A percentile compares a stretch with the other conserved stretches of the same genome.
phyloP scores from a whole-genome alignment of 2,113 vertebrate species.

The Vidua macroura region DNA sequence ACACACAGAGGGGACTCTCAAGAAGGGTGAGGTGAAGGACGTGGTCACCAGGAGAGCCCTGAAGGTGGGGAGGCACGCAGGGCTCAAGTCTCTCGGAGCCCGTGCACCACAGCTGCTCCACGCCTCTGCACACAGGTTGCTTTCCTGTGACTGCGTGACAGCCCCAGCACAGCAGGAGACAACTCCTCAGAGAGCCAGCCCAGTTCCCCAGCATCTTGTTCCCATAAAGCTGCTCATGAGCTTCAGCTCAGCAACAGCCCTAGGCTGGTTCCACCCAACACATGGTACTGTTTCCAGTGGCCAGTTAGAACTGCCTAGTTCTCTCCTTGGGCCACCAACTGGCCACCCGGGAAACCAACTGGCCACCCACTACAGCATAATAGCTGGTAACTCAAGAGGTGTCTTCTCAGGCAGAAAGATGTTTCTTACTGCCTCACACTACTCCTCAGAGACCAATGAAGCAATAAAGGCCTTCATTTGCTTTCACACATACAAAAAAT shows the following conservation, averaged over 20 bases:
- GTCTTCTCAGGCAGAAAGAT: not conserved
- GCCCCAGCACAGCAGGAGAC: not conserved
- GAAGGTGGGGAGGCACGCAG: not conserved
- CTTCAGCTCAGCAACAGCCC: not conserved
- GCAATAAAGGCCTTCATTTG: not conserved
- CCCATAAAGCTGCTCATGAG: conserved; percentile 36
- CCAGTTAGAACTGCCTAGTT: conserved; percentile 46
- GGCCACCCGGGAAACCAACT: conserved; percentile 35
- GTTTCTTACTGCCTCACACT: not conserved
- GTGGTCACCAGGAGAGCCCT: accelerated
- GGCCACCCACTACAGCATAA: conserved; percentile 42
- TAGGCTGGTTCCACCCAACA: conserved; percentile 55
- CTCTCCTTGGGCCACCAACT: conserved; percentile 20
- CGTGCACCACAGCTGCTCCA: accelerated
- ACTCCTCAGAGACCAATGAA: not conserved
- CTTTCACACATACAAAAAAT: not conserved
- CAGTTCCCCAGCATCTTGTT: conserved; percentile 39
- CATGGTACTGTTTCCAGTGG: conserved; percentile 42
- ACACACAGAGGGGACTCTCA: accelerated
- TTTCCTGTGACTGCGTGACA: not conserved
- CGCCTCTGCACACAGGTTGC: not conserved
- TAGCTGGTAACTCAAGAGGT: not conserved
- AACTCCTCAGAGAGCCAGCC: not conserved
- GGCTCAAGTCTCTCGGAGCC: not conserved
- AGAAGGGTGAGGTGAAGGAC: not conserved